Evolutionary conservation across 35 echinoderm and acorn worm genomes (phyloP).

Genomic region (Apostichopus parvimensis): DNA sequence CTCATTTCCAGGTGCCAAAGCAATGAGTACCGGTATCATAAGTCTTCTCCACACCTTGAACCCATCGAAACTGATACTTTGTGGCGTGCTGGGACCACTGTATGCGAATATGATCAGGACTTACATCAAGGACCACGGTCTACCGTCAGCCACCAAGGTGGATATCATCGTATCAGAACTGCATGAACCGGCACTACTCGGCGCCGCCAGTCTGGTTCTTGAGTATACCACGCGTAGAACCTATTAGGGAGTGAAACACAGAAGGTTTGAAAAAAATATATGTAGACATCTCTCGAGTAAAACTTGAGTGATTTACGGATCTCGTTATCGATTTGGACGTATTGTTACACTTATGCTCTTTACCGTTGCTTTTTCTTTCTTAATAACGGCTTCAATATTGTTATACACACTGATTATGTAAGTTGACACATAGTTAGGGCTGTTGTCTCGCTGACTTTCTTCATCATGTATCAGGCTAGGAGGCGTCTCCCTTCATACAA

Average conservation of each 20-base stretch:
- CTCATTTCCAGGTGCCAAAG: conserved; percentile 72
- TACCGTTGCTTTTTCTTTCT: too few relatives aligned
- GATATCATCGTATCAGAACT: conserved; percentile 68
- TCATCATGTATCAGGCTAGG: too few relatives aligned
- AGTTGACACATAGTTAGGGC: too few relatives aligned
- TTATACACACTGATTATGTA: too few relatives aligned
- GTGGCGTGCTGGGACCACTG: conserved; percentile 71
- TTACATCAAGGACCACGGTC: conserved; percentile 56
- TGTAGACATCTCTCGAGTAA: too few relatives aligned
- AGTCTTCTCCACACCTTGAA: conserved; percentile 90
- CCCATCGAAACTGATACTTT: conserved; percentile 80
- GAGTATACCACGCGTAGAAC: conserved; percentile 91
- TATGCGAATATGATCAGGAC: conserved; percentile 63
- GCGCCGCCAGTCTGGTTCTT: conserved; percentile 94
- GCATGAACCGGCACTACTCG: conserved; percentile 81
- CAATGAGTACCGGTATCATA: conserved; percentile 66
- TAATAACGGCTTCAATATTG: too few relatives aligned
- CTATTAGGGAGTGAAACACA: conserved; percentile 51
- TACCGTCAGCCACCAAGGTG: conserved; percentile 68
- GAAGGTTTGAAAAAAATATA: background rate
- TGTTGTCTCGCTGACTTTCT: too few relatives aligned
- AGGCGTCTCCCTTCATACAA: too few relatives aligned
- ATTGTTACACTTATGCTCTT: too few relatives aligned
- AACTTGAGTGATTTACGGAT: too few relatives aligned
- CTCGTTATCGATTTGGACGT: too few relatives aligned